Conservation (phyloP, 2,888 invertebrate genomes). For the Tortrix viridana region DNA sequence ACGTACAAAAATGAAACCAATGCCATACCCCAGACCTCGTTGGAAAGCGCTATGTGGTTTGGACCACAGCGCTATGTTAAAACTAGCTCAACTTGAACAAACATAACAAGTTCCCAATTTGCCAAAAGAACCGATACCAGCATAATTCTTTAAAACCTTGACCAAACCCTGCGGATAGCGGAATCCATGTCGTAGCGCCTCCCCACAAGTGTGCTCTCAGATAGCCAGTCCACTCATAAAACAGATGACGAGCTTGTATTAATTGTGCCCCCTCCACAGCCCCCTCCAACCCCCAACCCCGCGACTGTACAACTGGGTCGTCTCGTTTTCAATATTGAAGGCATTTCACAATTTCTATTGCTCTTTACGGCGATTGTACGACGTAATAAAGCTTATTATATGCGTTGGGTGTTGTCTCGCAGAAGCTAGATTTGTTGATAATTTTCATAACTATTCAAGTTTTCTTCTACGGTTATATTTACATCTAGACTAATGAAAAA, state of each 20-base stretch:
- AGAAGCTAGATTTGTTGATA: neutral
- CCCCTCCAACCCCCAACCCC: slow-evolving; percentile 38
- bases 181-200: slow-evolving; percentile 5
- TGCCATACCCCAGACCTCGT: no score
- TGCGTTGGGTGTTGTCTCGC: slow-evolving; percentile 17
- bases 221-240: slow-evolving; percentile 49
- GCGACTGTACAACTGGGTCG: slow-evolving; percentile 66
- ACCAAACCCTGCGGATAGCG: neutral
- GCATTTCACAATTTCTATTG: slow-evolving; percentile 78
- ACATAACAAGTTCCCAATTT: no score
- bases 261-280: slow-evolving; percentile 53
- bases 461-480: neutral
- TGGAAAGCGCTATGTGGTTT: no score
- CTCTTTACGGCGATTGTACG: slow-evolving; percentile 67
- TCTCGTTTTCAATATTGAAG: slow-evolving; percentile 77
- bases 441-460: neutral
- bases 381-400: slow-evolving; percentile 60
- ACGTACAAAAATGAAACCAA: no score
- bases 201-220: slow-evolving; percentile 10
- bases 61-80: no score
- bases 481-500: neutral
- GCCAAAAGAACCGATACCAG: no score
- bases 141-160: no score
- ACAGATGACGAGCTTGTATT: slow-evolving; percentile 65
- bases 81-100: no score